Evolutionary conservation across 2,113 vertebrate genomes (phyloP), one percentile per base, ranked within the genome.

Genomic region (Lampris incognitus): DNA sequence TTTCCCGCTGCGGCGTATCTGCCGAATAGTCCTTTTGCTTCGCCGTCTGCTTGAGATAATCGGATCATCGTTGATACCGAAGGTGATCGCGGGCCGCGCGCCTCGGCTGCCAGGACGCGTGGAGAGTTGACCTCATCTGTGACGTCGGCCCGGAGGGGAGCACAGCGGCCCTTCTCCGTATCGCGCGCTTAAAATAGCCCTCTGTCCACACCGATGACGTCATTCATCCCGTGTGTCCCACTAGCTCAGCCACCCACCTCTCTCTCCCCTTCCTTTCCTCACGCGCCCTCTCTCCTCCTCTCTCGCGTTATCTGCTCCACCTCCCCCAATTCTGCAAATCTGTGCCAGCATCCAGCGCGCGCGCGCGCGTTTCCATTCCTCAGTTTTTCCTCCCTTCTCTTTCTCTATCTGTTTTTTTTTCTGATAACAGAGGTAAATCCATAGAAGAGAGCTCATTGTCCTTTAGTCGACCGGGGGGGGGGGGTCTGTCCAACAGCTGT

Each of bases 121-220:
- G 46, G 76, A 70, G 81, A 76, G 83, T 74, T 85, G 90, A 91
- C 89, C 83, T 87, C 81, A 85, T 87, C 83, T 75, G 84, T 92
- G 90, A 92, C 86, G 87, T 91, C 74, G 72, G 77, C 7, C 58
- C 58, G 64, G 78, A 73, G 76, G 61, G 85, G 74, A 74, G 76
- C 58, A 36, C 79, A 70, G 83, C 58, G 72, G 71, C 79, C 24
- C 67, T 63, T 63, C 82, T 66, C 82, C 75, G 72, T 72, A 78
- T 89, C 80, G 66, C 81, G 50, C 9, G 76, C 90, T 85, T 72
- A 89, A 93, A 92, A 93, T 93, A 95, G 91, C 77, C 63, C 71
- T 74, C 69, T 39, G 50, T 88, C 75, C 85, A 79, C 83, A 60
- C 70, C 56, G 72, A 76, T 58, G 57, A 87, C 85, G 82, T 92